phyloP scores from a whole-genome alignment of 2,888 invertebrate genomes.

The Branchipolynoe longqiensis region DNA sequence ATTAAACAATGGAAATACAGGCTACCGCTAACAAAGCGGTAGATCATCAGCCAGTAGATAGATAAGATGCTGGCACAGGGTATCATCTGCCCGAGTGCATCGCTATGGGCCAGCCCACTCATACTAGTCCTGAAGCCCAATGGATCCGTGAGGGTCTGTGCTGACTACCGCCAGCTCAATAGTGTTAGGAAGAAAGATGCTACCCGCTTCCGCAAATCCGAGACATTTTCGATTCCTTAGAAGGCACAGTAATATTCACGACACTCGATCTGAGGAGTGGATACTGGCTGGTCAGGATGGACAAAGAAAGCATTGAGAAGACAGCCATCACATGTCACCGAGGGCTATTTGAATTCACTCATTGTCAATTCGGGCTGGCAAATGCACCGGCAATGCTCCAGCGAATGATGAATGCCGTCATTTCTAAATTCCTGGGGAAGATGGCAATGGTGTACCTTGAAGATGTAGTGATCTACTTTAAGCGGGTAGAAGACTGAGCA shows the following conservation, averaged over 20 bases:
- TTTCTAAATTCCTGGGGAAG: constrained; percentile 33
- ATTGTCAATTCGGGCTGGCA: constrained; percentile 63
- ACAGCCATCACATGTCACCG: constrained; percentile 59
- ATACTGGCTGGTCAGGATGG: constrained; percentile 62
- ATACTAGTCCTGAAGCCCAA: neutral
- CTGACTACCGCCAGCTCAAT: constrained; percentile 62
- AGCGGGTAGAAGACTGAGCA: constrained; percentile 58
- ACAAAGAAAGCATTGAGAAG: constrained; percentile 56
- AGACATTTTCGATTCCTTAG: constrained; percentile 63
- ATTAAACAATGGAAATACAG: constrained; percentile 4
- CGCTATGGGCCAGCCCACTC: neutral
- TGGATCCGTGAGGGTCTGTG: constrained; percentile 57
- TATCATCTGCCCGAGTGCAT: neutral
- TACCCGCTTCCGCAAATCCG: constrained; percentile 62
- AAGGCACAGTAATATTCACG: constrained; percentile 55
- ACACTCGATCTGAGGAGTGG: constrained; percentile 60
- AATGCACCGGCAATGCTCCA: constrained; percentile 63
- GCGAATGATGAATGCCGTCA: constrained; percentile 54
- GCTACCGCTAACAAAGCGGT: neutral
- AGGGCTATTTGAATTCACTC: constrained; percentile 61
- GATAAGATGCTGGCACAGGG: neutral
- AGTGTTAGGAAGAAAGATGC: constrained; percentile 41
- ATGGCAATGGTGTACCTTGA: constrained; percentile 61
- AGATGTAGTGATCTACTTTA: constrained; percentile 61
- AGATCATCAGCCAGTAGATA: neutral